phyloP scores from a whole-genome alignment of 2,888 invertebrate genomes.

The Cecidostiba fungosa region DNA sequence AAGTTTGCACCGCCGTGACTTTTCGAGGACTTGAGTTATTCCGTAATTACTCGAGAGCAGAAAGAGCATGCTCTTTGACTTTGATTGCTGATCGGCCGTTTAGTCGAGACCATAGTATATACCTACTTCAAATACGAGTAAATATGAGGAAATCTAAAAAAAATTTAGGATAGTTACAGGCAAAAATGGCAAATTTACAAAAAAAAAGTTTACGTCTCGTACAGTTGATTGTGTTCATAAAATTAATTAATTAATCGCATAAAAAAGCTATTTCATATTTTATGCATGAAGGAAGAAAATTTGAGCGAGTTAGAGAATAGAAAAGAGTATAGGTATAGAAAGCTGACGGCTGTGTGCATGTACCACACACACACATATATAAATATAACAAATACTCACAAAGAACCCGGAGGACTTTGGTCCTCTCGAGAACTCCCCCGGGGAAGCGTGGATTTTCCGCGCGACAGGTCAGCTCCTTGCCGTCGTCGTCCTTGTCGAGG shows the following conservation, averaged over 20 bases:
- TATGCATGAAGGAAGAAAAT: too few relatives aligned
- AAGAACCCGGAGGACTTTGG: slow-evolving; percentile 88
- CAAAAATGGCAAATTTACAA: too few relatives aligned
- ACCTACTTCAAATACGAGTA: neutral
- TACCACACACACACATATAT: too few relatives aligned
- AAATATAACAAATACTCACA: slow-evolving; percentile 89
- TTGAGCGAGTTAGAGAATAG: too few relatives aligned
- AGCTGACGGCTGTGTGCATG: too few relatives aligned
- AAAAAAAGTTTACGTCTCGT: too few relatives aligned
- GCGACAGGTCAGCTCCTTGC: slow-evolving; percentile 90
- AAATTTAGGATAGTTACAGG: too few relatives aligned
- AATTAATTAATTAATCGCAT: too few relatives aligned
- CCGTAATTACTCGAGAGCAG: slow-evolving; percentile 50
- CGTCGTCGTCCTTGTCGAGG: slow-evolving; percentile 90
- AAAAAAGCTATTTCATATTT: too few relatives aligned
- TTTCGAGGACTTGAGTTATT: slow-evolving; percentile 54
- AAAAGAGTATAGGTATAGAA: too few relatives aligned
- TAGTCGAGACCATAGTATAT: neutral
- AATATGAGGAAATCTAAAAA: too few relatives aligned
- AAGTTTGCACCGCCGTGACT: slow-evolving; percentile 31
- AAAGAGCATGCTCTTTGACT: neutral
- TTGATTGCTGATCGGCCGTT: neutral
- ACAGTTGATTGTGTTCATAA: too few relatives aligned
- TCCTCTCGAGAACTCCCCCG: slow-evolving; percentile 89
- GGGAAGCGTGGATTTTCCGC: slow-evolving; percentile 94